These are phyloP conservation scores for Zhengitettix transpicula DNA, from an alignment of 2,888 invertebrate genomes.

Conservation along the genomic window DNA sequence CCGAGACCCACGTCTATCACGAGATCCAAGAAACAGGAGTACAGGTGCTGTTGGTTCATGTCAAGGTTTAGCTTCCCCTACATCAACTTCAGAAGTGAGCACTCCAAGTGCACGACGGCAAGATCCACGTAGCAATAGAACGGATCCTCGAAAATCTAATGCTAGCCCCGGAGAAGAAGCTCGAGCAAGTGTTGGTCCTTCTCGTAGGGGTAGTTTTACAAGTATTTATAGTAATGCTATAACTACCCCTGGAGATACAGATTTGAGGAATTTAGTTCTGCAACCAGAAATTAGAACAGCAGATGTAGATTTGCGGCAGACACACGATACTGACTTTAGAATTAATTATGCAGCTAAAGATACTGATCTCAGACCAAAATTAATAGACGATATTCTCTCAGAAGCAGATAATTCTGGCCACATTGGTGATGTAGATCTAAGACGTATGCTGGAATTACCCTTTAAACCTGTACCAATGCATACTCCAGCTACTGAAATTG, in stretches of 20 bases:
- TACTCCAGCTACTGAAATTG: conserved; percentile 72
- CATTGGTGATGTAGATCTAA: conserved; percentile 49
- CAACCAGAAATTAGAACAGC: conserved; percentile 21
- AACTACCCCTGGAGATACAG: conserved; percentile 21
- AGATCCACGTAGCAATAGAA: neutral
- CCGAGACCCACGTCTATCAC: conserved; percentile 10
- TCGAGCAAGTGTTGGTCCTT: neutral
- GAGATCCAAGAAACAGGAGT: conserved; percentile 8
- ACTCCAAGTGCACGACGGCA: neutral
- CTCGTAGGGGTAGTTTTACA: neutral
- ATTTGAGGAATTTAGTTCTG: conserved; percentile 19
- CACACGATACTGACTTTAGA: neutral
- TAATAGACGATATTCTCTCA: neutral
- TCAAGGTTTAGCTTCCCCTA: neutral
- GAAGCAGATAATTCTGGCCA: neutral
- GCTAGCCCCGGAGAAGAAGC: neutral
- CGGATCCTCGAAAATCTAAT: neutral
- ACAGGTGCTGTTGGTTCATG: neutral
- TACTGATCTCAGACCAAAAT: conserved; percentile 40
- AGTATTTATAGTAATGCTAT: conserved; percentile 1
- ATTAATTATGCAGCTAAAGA: conserved; percentile 27
- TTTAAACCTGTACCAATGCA: conserved; percentile 66
- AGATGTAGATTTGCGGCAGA: conserved; percentile 12
- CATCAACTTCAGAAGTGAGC: neutral
- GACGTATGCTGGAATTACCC: conserved; percentile 44